A percentile compares a stretch with the other conserved stretches of the same genome.
Evolutionary conservation across 2,888 invertebrate genomes (phyloP).

Genomic region (Pimpla rufipes): DNA sequence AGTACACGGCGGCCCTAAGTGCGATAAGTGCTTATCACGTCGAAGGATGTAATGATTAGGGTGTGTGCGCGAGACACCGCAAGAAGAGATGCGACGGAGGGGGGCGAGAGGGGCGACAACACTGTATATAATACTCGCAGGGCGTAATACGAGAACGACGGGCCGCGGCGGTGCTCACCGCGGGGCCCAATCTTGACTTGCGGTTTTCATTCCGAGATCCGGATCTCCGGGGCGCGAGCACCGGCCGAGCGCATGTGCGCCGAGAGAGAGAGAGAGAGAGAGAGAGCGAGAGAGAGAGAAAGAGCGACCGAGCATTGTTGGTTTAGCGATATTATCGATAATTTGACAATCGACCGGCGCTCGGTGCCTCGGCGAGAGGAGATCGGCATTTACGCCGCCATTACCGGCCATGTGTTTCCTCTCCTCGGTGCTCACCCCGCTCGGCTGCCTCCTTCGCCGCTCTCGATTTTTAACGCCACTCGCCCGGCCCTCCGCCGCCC

Average conservation of each 20-base stretch:
- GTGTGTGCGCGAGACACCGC: slow-evolving; percentile 39
- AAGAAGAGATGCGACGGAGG: slow-evolving; percentile 5
- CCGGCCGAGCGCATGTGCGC: slow-evolving; percentile 58
- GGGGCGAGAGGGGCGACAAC: neutral
- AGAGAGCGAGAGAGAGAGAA: slow-evolving; percentile 20
- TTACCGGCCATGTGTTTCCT: slow-evolving; percentile 70
- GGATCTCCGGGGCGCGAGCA: slow-evolving; percentile 36
- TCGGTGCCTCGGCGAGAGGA: slow-evolving; percentile 65
- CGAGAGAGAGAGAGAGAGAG: slow-evolving; percentile 35
- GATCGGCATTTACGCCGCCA: slow-evolving; percentile 77
- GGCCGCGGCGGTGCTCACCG: neutral
- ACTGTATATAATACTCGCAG: slow-evolving; percentile 16
- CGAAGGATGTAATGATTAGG: slow-evolving; percentile 35
- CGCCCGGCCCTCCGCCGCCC: neutral
- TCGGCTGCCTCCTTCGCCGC: slow-evolving; percentile 3
- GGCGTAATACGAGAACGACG: slow-evolving; percentile 25
- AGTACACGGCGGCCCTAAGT: neutral
- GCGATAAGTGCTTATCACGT: slow-evolving; percentile 43
- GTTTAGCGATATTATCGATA: slow-evolving; percentile 85
- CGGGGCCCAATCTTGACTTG: slow-evolving; percentile 65
- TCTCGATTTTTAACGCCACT: neutral
- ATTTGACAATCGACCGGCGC: slow-evolving; percentile 83
- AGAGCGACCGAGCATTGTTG: slow-evolving; percentile 79
- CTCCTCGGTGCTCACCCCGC: slow-evolving; percentile 19
- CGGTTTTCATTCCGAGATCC: slow-evolving; percentile 66